These are phyloP conservation scores for Terebella lapidaria DNA, from an alignment of 2,888 invertebrate genomes.

Conservation along the genomic window DNA sequence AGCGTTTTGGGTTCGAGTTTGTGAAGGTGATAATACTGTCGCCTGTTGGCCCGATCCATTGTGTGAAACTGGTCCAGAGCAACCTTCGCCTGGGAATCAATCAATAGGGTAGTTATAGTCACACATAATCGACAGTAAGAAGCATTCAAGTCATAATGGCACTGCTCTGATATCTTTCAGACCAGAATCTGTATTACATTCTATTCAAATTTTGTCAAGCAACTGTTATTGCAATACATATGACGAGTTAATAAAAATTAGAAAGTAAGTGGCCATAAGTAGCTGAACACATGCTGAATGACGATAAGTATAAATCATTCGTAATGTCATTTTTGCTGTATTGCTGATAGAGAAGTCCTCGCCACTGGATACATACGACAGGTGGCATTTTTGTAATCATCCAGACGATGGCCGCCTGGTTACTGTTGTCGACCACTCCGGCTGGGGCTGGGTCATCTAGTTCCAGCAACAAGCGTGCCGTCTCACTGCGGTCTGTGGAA, in stretches of 20 bases:
- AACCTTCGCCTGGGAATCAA: conserved; percentile 35
- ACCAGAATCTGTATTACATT: too few species aligned
- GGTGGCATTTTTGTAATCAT: conserved; percentile 52
- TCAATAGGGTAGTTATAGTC: not conserved
- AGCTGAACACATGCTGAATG: too few species aligned
- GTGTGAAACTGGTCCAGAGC: conserved; percentile 45
- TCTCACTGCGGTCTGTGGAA: conserved; percentile 52
- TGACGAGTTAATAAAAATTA: too few species aligned
- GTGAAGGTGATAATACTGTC: conserved; percentile 43
- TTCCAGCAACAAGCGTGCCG: conserved; percentile 40
- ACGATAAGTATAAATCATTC: too few species aligned
- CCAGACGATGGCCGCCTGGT: conserved; percentile 43
- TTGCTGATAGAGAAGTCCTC: too few species aligned
- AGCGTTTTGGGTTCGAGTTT: conserved; percentile 32
- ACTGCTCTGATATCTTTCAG: too few species aligned
- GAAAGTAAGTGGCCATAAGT: too few species aligned
- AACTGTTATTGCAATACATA: too few species aligned
- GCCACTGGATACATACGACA: conserved; percentile 40
- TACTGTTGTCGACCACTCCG: conserved; percentile 36
- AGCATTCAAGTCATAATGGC: too few species aligned
- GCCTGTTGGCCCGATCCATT: conserved; percentile 46
- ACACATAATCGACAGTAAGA: too few species aligned
- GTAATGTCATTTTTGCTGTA: too few species aligned
- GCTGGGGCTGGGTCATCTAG: conserved; percentile 40
- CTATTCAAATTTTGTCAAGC: too few species aligned